Conservation (phyloP, 2,113 vertebrate species). For the Gavialis gangeticus region DNA sequence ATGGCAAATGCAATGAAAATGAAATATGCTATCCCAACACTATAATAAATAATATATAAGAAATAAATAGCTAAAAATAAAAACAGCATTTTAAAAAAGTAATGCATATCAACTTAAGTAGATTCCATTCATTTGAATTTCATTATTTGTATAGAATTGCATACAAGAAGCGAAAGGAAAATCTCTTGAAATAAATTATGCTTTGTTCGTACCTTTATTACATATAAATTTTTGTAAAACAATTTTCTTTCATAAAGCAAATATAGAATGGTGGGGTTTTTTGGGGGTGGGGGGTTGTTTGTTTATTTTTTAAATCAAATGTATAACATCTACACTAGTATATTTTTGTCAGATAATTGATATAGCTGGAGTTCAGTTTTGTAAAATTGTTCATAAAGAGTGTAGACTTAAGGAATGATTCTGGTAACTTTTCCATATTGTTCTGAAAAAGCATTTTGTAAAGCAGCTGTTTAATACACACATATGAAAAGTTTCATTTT, state of each 20-base stretch:
- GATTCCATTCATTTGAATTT: not conserved
- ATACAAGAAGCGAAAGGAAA: not conserved
- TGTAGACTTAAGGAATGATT: not conserved
- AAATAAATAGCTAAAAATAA: not conserved
- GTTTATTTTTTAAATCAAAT: not conserved
- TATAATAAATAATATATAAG: not conserved
- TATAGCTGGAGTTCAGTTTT: not conserved
- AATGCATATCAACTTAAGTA: not conserved
- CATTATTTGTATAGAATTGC: not conserved
- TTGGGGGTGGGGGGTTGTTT: too few species aligned
- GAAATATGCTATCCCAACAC: not conserved
- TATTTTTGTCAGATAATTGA: not conserved
- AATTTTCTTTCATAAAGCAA: too few species aligned
- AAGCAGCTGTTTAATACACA: not conserved
- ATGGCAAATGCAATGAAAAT: not conserved
- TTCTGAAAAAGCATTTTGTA: not conserved
- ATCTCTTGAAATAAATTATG: not conserved
- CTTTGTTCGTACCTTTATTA: not conserved
- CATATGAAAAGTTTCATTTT: not conserved
- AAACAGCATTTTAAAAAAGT: not conserved
- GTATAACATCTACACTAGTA: not conserved
- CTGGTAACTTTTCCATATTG: not conserved
- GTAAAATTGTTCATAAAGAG: not conserved
- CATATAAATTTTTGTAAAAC: too few species aligned
- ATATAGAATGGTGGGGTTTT: too few species aligned